Evolutionary conservation across 2,888 invertebrate genomes (phyloP).

Genomic region (Stenolophus ochropezus): DNA sequence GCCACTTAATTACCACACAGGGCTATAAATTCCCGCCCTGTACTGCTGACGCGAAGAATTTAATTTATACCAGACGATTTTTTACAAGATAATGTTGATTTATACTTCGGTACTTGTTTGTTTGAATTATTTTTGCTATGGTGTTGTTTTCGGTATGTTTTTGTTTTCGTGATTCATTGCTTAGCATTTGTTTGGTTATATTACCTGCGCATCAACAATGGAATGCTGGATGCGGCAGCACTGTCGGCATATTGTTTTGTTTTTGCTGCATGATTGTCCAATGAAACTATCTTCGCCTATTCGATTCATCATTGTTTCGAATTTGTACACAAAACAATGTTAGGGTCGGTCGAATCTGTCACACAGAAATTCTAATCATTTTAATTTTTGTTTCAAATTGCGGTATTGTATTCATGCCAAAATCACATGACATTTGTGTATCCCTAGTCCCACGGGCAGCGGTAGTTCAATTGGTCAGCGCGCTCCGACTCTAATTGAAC

Average conservation of each 20-base stretch:
- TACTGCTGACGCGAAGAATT: conserved; percentile 11
- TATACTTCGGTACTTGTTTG: background rate
- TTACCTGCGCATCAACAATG: background rate
- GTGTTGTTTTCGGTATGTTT: conserved; percentile 22
- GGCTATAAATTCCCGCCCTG: background rate
- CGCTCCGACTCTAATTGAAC: no score
- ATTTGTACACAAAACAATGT: no score
- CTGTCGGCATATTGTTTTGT: background rate
- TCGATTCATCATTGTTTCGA: background rate
- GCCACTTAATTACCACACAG: conserved; percentile 29
- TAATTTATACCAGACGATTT: conserved; percentile 21
- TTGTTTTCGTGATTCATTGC: conserved; percentile 36
- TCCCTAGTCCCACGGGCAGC: no score
- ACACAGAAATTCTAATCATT: no score
- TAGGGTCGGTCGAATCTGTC: no score
- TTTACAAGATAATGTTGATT: conserved; percentile 37
- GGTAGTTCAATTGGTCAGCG: no score
- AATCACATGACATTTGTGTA: no score
- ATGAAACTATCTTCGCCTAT: background rate
- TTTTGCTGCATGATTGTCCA: background rate
- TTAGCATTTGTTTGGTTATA: conserved; percentile 20
- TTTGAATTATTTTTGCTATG: conserved; percentile 24
- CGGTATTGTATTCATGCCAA: no score
- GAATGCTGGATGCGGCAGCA: background rate
- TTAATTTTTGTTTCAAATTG: no score